phyloP scores from a whole-genome alignment of 2,888 invertebrate species.

The Orthosia gothica region DNA sequence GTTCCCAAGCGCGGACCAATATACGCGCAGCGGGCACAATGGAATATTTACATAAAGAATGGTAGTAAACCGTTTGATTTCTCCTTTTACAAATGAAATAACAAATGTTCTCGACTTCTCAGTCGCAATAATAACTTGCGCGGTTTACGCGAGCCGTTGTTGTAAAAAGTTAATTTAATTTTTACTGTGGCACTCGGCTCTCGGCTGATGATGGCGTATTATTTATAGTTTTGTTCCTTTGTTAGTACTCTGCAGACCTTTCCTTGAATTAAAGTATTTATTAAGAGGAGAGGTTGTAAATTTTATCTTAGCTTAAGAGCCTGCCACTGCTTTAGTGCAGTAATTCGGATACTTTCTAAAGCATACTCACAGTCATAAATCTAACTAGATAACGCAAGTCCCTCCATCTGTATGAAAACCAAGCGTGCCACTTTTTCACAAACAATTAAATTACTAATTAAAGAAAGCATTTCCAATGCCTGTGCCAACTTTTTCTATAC shows the following conservation, averaged over 20 bases:
- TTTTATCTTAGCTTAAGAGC: background rate
- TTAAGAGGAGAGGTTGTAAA: slow-evolving; percentile 21
- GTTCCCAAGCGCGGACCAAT: slow-evolving; percentile 62
- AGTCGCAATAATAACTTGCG: slow-evolving; percentile 70
- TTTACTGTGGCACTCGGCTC: slow-evolving; percentile 56
- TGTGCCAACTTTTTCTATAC: too few species aligned
- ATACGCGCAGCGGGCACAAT: slow-evolving; percentile 70
- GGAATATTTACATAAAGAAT: slow-evolving; percentile 78
- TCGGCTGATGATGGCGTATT: slow-evolving; percentile 50
- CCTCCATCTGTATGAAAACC: too few species aligned
- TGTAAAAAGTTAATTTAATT: slow-evolving; percentile 73
- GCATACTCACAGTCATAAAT: too few species aligned
- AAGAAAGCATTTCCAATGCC: too few species aligned
- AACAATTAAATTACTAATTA: too few species aligned
- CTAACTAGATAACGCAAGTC: too few species aligned
- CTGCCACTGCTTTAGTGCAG: too few species aligned
- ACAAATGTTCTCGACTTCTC: slow-evolving; percentile 71
- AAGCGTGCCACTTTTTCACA: too few species aligned
- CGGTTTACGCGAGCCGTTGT: slow-evolving; percentile 63
- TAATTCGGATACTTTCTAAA: too few species aligned
- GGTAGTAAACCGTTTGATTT: slow-evolving; percentile 75
- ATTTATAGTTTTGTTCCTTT: slow-evolving; percentile 61
- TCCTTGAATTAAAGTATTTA: slow-evolving; percentile 42
- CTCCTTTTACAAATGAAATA: slow-evolving; percentile 76
- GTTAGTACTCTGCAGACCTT: slow-evolving; percentile 35